Base-by-base conservation (phyloP, 2,797 vertebrate species). In the Mus caroli region DNA sequence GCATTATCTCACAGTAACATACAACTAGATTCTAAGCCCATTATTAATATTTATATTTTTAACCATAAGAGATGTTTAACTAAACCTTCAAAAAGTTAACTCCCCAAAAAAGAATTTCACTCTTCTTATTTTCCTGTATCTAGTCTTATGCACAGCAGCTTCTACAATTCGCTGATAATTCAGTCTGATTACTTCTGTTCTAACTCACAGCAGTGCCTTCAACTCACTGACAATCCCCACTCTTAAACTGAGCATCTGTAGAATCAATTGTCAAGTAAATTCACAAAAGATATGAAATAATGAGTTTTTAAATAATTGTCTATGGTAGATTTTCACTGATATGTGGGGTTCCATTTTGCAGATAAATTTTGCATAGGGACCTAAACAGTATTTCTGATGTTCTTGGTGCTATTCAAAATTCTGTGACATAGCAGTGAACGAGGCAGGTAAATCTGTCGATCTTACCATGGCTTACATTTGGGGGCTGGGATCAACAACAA, bases 281-380 rank as follows among this genome's bases (percentile, higher is more conserved):
- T 9, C 90, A 4, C 8, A 92, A 71, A 96, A 67, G 10, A 34
- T 19, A 85, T 83, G 24, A 84, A 82, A 71, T 58, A 60, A 95
- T 88, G 20, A 28, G 12, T 19, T 69, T 85, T 77, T 67, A 19
- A 88, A 71, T 92, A 88, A 92, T 54, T 93, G 80, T 46, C 3
- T 19, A 54, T 79, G 71, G 13, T 31, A 77, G 19, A 96, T 91
- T 88, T 73, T 56, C n/a, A 84, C 52, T 31, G 52, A 6, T 75
- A 43, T 84, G 80, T 75, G 88, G 84, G 28, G 60, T 92, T 86
- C 3, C 7, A 90, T 89, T 97, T 71, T 92, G 34, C 20, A 82
- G 78, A 83, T 86, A 1, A 46, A 90, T 76, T 80, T 95, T 87
- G 6, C 54, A 28, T 9, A 52, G 71, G 24, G 60, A 75, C 19